A percentile compares a stretch with the other conserved stretches of the same genome.
Evolutionary conservation across 1,140 invertebrate species (phyloP).

Genomic region (Drosophila repletoides): DNA sequence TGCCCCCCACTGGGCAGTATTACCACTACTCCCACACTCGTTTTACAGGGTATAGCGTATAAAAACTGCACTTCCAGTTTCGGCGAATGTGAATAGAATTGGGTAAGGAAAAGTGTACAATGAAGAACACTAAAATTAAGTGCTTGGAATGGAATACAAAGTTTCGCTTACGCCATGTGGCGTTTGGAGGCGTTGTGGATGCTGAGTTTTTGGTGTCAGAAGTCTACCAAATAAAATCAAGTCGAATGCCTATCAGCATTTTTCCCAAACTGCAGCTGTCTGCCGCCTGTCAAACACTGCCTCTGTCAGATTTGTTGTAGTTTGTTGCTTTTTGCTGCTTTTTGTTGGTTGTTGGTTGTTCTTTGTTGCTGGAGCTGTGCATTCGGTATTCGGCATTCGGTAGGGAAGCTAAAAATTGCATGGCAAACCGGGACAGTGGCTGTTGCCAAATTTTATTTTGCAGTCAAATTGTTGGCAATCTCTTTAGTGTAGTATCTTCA

Average conservation of each 20-base stretch:
- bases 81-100: not conserved
- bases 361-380: not conserved
- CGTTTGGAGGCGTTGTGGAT: not conserved
- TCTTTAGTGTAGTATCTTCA: constrained; percentile 26
- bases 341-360: not conserved
- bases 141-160: constrained; percentile 50
- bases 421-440: constrained; percentile 7
- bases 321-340: constrained; percentile 5
- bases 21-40: too few species aligned
- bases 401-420: constrained; percentile 21
- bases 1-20: too few species aligned
- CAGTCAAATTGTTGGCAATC: constrained; percentile 74
- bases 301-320: constrained; percentile 4
- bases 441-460: constrained; percentile 77
- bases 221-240: constrained; percentile 58
- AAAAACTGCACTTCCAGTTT: not conserved
- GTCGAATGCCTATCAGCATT: constrained; percentile 69
- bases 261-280: constrained; percentile 67
- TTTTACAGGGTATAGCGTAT: too few species aligned
- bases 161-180: constrained; percentile 51
- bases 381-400: too few species aligned
- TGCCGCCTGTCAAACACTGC: constrained; percentile 53
- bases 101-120: constrained; percentile 42
- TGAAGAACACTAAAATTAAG: constrained; percentile 58
- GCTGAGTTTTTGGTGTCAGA: constrained; percentile 4